phyloP scores from a whole-genome alignment of 2,797 vertebrate species.

The Galagoides demidoff region DNA sequence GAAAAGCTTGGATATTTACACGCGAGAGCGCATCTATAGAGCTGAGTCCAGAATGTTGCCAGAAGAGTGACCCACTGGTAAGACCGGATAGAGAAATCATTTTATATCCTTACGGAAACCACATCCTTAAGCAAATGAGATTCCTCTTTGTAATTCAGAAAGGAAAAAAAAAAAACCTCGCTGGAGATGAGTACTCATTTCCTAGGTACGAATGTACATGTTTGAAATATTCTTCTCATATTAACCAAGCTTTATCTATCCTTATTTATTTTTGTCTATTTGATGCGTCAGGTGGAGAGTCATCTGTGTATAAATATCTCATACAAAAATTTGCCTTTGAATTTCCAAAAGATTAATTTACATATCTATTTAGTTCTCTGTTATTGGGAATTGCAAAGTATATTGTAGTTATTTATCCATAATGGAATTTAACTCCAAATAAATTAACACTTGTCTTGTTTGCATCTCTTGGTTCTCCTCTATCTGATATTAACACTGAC shows the following conservation, averaged over 20 bases:
- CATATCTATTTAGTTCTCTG: conserved; percentile 50
- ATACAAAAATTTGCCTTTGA: conserved; percentile 55
- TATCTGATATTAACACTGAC: conserved; percentile 12
- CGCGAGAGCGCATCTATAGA: not conserved
- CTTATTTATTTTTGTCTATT: conserved; percentile 11
- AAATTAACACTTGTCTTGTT: conserved; percentile 23
- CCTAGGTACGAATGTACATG: not conserved
- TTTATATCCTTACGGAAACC: not conserved
- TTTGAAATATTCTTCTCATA: not conserved
- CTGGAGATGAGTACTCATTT: not conserved
- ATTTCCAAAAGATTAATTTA: conserved; percentile 51
- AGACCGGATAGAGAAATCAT: not conserved
- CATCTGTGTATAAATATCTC: not conserved
- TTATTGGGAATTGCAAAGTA: conserved; percentile 32
- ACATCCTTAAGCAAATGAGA: not conserved
- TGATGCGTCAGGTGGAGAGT: conserved; percentile 1
- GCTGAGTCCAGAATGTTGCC: not conserved
- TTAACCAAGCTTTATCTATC: not conserved
- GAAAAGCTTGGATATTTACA: not conserved
- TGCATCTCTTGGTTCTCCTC: not conserved
- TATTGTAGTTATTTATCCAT: not conserved
- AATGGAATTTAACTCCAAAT: conserved; percentile 9
- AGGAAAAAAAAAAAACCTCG: not conserved
- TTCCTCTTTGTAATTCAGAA: not conserved
- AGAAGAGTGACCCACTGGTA: not conserved